These are phyloP conservation scores for Salpingus planirostris DNA, from an alignment of 2,888 invertebrate genomes.

Conservation along the genomic window DNA sequence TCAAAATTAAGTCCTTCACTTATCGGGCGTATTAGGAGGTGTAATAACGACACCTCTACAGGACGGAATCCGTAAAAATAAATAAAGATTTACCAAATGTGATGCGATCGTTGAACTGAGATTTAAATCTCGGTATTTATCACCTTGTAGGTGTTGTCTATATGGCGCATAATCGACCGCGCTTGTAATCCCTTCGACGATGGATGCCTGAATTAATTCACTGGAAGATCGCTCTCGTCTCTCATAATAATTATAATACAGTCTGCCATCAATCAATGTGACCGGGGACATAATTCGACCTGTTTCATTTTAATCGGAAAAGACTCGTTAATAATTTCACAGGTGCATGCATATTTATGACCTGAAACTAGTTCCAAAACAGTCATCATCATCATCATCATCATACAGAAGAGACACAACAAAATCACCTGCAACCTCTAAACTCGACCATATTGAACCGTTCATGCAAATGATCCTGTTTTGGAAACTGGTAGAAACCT, in stretches of 20 bases:
- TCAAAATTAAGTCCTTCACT: slow-evolving; percentile 23
- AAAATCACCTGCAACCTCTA: no score
- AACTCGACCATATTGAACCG: no score
- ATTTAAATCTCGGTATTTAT: slow-evolving; percentile 16
- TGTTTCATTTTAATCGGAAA: slow-evolving; percentile 14
- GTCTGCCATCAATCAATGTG: slow-evolving; percentile 14
- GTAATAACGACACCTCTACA: slow-evolving; percentile 21
- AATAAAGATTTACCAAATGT: slow-evolving; percentile 15
- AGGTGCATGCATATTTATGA: slow-evolving; percentile 19
- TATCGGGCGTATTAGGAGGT: slow-evolving; percentile 19
- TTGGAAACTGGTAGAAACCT: no score
- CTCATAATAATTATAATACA: slow-evolving; percentile 15
- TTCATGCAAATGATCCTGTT: no score
- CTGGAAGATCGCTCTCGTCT: slow-evolving; percentile 10
- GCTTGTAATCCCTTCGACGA: slow-evolving; percentile 13
- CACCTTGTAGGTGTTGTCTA: slow-evolving; percentile 17
- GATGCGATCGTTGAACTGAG: slow-evolving; percentile 13
- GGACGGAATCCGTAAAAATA: slow-evolving; percentile 12
- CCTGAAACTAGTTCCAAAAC: no score
- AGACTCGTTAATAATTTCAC: slow-evolving; percentile 17
- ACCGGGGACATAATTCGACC: slow-evolving; percentile 13
- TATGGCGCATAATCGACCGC: slow-evolving; percentile 9
- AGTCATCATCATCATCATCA: no score
- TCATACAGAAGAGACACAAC: no score
- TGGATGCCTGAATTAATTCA: slow-evolving; percentile 15